phyloP scores from a whole-genome alignment of 2,888 invertebrate species.

The Neocrepidodera transversa region DNA sequence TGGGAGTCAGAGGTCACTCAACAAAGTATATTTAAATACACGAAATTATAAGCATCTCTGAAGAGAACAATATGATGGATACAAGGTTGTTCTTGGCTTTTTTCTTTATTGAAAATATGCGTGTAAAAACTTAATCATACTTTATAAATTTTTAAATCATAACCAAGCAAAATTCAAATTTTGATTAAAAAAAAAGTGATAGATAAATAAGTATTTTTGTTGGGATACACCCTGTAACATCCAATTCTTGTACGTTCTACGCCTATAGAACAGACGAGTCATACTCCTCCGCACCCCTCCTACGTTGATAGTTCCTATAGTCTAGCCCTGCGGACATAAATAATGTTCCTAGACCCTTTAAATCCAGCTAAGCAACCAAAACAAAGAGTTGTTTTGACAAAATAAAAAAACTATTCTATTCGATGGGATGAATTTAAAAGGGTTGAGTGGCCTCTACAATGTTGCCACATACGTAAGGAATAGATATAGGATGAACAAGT shows the following conservation, averaged over 20 bases:
- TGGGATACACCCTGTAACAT: background rate
- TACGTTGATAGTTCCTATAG: slow-evolving; percentile 11
- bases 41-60: no score
- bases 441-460: background rate
- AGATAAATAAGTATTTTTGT: no score
- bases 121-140: no score
- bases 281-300: slow-evolving; percentile 9
- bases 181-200: no score
- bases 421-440: background rate
- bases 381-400: slow-evolving; percentile 6
- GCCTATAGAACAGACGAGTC: slow-evolving; percentile 2
- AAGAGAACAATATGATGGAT: no score
- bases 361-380: slow-evolving; percentile 7
- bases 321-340: background rate
- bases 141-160: no score
- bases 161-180: no score
- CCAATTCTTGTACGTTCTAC: background rate
- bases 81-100: no score
- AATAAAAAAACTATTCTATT: background rate
- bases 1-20: no score
- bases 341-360: slow-evolving; percentile 7
- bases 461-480: background rate
- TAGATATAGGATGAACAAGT: no score
- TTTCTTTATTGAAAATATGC: no score
- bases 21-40: no score